These are phyloP conservation scores for Hetaerina titia DNA, from an alignment of 2,888 invertebrate genomes.

Conservation along the genomic window DNA sequence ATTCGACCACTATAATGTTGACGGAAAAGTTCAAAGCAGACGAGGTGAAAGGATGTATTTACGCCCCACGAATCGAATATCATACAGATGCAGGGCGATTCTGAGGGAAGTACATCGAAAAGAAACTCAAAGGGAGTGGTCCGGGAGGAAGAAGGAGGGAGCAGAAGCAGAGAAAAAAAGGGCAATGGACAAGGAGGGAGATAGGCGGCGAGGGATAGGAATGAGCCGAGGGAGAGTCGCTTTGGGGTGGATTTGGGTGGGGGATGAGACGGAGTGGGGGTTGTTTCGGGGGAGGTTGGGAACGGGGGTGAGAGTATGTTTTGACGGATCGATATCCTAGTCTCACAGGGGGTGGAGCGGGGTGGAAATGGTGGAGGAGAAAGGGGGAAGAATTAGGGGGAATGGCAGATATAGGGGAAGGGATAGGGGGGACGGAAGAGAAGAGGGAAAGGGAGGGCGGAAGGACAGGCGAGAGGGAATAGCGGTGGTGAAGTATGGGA, in stretches of 20 bases:
- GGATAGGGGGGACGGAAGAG: background rate
- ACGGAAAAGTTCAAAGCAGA: background rate
- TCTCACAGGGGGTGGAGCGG: background rate
- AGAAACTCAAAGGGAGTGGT: background rate
- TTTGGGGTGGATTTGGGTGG: background rate
- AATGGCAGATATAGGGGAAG: background rate
- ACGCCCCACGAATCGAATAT: background rate
- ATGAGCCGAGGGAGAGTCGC: background rate
- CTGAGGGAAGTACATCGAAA: background rate
- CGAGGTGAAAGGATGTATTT: background rate
- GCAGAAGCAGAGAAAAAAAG: too few species aligned
- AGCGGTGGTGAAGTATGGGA: background rate
- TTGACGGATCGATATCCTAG: constrained; percentile 35
- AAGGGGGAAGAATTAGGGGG: background rate
- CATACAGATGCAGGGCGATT: background rate
- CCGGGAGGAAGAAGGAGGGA: background rate
- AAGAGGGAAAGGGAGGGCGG: background rate
- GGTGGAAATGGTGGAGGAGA: background rate
- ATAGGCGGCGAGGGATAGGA: background rate
- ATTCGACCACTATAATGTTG: too few species aligned
- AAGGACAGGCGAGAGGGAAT: background rate
- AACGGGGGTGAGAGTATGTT: background rate
- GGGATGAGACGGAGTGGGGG: background rate
- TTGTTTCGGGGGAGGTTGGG: background rate
- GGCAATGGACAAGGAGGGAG: too few species aligned